These are phyloP conservation scores for Nymphalis c-album DNA, from an alignment of 2,888 invertebrate genomes.

Conservation along the genomic window DNA sequence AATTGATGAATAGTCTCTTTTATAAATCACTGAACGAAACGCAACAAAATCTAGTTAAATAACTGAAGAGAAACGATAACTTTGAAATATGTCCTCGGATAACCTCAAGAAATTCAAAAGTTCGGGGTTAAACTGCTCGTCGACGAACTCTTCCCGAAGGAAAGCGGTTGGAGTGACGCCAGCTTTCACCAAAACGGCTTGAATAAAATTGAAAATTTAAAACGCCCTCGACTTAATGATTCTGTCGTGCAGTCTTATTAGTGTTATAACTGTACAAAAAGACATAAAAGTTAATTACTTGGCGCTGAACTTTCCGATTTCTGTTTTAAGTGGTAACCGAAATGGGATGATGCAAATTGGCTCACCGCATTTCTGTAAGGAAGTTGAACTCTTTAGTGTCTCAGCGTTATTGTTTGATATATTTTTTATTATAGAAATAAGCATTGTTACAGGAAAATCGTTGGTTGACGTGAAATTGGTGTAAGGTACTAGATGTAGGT, in stretches of 20 bases:
- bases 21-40: constrained; percentile 1
- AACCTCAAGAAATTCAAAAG: constrained; percentile 33
- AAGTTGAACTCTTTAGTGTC: background rate
- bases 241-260: constrained; percentile 35
- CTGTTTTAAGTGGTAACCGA: constrained; percentile 32
- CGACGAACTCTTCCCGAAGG: constrained; percentile 17
- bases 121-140: constrained; percentile 30
- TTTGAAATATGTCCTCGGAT: constrained; percentile 30
- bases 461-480: too few species aligned
- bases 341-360: constrained; percentile 26
- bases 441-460: too few species aligned
- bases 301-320: constrained; percentile 26
- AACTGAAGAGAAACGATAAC: constrained; percentile 30
- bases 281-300: constrained; percentile 33
- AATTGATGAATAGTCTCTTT: background rate
- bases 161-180: constrained; percentile 28
- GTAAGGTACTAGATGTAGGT: too few species aligned
- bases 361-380: background rate
- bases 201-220: constrained; percentile 40
- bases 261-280: constrained; percentile 30
- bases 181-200: constrained; percentile 16
- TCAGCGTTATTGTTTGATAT: background rate
- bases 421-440: background rate
- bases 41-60: constrained; percentile 16
- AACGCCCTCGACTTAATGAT: constrained; percentile 37